phyloP scores from a whole-genome alignment of 1,140 invertebrate species.

The Brachionus rubens region DNA sequence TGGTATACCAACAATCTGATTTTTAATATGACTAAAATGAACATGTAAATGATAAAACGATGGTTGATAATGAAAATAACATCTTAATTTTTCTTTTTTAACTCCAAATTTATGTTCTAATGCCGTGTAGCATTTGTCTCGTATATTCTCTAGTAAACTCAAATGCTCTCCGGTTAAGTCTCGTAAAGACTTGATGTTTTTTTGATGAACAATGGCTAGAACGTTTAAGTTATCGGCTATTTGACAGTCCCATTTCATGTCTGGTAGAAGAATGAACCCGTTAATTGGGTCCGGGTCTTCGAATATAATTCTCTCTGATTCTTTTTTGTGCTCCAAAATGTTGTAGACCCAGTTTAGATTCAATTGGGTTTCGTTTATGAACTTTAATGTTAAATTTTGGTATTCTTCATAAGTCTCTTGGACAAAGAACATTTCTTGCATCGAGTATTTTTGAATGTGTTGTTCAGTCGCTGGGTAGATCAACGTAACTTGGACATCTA shows the following conservation, averaged over 20 bases:
- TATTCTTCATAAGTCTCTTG: conserved; percentile 81
- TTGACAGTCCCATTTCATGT: conserved; percentile 87
- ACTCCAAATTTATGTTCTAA: conserved; percentile 77
- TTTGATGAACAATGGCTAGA: conserved; percentile 72
- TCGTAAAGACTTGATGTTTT: conserved; percentile 74
- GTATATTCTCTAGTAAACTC: conserved; percentile 76
- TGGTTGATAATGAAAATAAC: conserved; percentile 90
- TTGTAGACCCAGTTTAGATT: conserved; percentile 86
- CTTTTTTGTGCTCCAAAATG: conserved; percentile 82
- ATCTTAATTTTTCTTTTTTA: conserved; percentile 68
- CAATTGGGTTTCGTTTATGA: conserved; percentile 63
- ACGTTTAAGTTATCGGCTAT: conserved; percentile 75
- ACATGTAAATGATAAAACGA: conserved; percentile 94
- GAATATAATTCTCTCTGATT: conserved; percentile 78
- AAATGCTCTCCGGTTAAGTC: conserved; percentile 76
- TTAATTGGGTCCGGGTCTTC: conserved; percentile 72
- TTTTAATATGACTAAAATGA: conserved; percentile 80
- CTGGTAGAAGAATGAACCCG: conserved; percentile 84
- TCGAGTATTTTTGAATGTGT: conserved; percentile 79
- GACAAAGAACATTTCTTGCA: conserved; percentile 71
- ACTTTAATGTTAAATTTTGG: conserved; percentile 72
- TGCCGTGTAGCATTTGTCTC: conserved; percentile 69
- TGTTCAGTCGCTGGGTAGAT: conserved; percentile 88
- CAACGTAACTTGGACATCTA: conserved; percentile 76
- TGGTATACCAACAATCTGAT: conserved; percentile 72